Evolutionary conservation across 2,113 vertebrate genomes (phyloP), one percentile per base, ranked within the genome.

Genomic region (Baryphthengus martii): DNA sequence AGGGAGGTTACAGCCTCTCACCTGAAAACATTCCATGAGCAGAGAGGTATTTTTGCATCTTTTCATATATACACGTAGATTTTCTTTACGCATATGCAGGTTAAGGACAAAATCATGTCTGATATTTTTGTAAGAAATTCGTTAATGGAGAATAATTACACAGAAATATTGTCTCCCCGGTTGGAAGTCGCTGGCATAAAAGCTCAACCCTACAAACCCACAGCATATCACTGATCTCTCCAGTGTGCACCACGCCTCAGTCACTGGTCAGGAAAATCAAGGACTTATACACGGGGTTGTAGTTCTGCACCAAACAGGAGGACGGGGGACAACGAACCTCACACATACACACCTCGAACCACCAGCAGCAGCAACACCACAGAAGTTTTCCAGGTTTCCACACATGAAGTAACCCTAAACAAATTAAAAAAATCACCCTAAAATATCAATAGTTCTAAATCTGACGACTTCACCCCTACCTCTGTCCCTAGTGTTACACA

Each of bases 191-290:
- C 17, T 26, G 45, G 14, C 56, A 71, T 56, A 79, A 84, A 70
- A 92, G 11, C 39, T 85, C 49, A 13, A 5, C 40, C 50, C 61
- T 47, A 13, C 9, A 79, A 82, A 40, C 2, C 11, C 40, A 52
- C 13, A 39, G 33, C 21, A 72, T 1, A 3, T 11, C 66, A 35
- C 21, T 33, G 35, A 62, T 31, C 20, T 31, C 31, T 21, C 40
- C 9, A 6, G 17, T 4, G 14, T 5, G 8, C 53, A 17, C 11
- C 61, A 15, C 0, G 0, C 23, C 9, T 28, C 58, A 19, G 29
- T 1, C 47, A 42, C 12, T 7, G 4, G 3, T 0, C 35, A 16
- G 14, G 31, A 82, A 78, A 77, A 49, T 2, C 29, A 52, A 18
- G 15, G 26, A 35, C 26, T 72, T 35, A 47, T 45, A 75, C 8